Evolutionary conservation across 2,797 vertebrate genomes (phyloP).

Genomic region (Fringilla coelebs): DNA sequence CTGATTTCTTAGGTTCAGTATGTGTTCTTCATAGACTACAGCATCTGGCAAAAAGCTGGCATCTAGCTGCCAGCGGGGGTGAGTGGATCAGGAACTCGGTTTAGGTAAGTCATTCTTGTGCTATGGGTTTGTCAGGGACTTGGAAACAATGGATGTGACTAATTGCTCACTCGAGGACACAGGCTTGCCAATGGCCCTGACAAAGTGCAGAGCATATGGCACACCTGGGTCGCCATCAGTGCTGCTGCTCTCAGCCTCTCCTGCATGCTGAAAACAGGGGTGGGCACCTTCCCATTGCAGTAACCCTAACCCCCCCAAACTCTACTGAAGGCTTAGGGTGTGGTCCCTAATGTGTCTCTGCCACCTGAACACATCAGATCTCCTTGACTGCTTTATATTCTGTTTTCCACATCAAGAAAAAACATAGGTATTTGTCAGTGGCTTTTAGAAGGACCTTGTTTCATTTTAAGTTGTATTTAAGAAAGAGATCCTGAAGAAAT

Average conservation of each 20-base stretch:
- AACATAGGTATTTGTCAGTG: neutral
- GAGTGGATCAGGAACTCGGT: neutral
- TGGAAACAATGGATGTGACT: neutral
- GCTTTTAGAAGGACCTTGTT: neutral
- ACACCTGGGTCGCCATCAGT: neutral
- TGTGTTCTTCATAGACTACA: neutral
- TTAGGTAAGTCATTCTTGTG: neutral
- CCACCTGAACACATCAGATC: neutral
- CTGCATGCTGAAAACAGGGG: neutral
- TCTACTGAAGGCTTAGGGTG: neutral
- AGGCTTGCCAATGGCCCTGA: neutral
- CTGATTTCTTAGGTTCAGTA: neutral
- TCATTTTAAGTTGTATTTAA: neutral
- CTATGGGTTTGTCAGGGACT: neutral
- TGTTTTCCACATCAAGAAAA: neutral
- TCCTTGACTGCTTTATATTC: neutral
- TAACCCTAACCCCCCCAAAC: rapidly evolving
- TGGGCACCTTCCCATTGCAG: neutral
- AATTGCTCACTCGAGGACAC: neutral
- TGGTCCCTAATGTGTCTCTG: neutral
- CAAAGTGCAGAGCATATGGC: neutral
- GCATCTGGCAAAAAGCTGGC: neutral
- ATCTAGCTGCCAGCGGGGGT: neutral
- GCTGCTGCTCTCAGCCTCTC: neutral
- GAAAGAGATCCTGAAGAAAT: neutral